Base-by-base conservation (phyloP, 2,888 invertebrate species). In the Lacanobia wlatinum region DNA sequence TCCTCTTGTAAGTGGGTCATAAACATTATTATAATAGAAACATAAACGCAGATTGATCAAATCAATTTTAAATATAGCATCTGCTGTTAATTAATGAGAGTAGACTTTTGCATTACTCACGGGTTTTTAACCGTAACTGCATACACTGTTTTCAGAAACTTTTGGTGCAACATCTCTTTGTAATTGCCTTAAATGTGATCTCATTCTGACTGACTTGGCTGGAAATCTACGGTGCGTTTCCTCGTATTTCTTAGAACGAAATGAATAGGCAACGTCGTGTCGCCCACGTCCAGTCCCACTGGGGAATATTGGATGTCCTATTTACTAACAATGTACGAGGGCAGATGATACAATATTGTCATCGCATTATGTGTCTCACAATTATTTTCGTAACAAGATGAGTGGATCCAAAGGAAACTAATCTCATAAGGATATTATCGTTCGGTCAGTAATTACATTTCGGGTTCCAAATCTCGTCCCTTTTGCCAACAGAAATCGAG, bases 1-100 rank as follows among this genome's bases (percentile, higher is more conserved):
- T 90, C 89, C 90, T 89, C 82, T 80, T 71, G 61, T 77, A 84
- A 70, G 38, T 82, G 69, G 85, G 85, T 72, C 65, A 82, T 72
- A 82, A 85, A 82, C 76, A 82, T 73, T 63, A 58, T 70, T 64
- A 73, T 73, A 71, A 80, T 71, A 67, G 46, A 64, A 80, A 65
- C 66, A 76, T 74, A 64, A 79, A 78, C 72, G 58, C 52, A 60
- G n/a, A 74, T 70, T 80, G 40, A 18, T 66, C 63, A 67, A 60
- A 65, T 61, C 61, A 70, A 61, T 59, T 60, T 65, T 34, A 53
- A 74, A 43, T 67, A 69, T 52, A 79, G 52, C 71, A 70, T 67
- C 66, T 58, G 70, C 40, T 59, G 40, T 58, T 38, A 18, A 21
- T 58, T 38, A 58, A 38, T 65, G 48, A 69, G 43, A 72, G 16